Base-by-base conservation (phyloP, 2,888 invertebrate genomes). In the Drosophila recens region DNA sequence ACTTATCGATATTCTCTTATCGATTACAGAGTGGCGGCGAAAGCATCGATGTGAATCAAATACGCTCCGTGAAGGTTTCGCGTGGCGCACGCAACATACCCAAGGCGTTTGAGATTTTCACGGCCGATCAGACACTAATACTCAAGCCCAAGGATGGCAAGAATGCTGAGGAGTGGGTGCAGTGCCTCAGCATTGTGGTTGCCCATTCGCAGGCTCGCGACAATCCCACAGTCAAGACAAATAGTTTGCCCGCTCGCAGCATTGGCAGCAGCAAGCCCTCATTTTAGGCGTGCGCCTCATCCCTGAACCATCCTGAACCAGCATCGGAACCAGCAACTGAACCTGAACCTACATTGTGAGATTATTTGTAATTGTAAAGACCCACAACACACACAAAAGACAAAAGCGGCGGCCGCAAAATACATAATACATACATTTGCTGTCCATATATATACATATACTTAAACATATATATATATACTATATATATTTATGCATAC, bases 31-130 rank as follows among this genome's bases (percentile, higher is more conserved):
- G 97, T 91, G 97, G 97, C 69, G 97, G 96, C 71, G 96, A 96
- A 91, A 96, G 96, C 89, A 97, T 98, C 81, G 98, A 98, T 92
- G 96, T 98, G 15, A 97, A 97, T 92, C 97, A 98, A 93, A 98
- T 98, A 76, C 95, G 98, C 13, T 97, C 97, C 40, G 98, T 98
- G n/a, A 97, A 98, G 90, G 98, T 98, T 11, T 96, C 98, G 0
- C 94, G 97, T 54, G 97, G 97, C 59, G 97, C 97, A 10, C 94
- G 98, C 59, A 97, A 97, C 93, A 97, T 98, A 87, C 98, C 98
- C 23, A 98, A 97, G 92, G 98, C 98, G 1, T 98, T 98, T 93
- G 98, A 98, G 94, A 98, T 98, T 87, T 98, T 98, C 93, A 98
- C 98, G 0, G 96, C 96, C 58, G 97, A 98, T 93, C 97, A 97